These are phyloP conservation scores for Plestiodon gilberti DNA, from an alignment of 2,113 vertebrate species.

Conservation along the genomic window DNA sequence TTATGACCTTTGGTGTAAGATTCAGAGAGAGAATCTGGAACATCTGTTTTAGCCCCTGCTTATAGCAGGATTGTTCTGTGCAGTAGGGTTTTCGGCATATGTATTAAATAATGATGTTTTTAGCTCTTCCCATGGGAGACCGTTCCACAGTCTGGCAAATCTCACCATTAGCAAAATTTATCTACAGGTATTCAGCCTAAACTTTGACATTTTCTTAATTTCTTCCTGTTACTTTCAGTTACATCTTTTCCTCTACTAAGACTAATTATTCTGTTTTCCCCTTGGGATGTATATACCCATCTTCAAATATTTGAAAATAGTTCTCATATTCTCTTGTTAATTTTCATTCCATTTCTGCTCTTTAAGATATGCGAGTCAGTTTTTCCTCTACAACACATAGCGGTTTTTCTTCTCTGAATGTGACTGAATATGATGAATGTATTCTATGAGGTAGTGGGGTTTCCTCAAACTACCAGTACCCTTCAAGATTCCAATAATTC, in stretches of 20 bases:
- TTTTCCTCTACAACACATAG: background rate
- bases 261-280: background rate
- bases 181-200: conserved; percentile 20
- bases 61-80: background rate
- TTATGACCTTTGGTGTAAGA: conserved; percentile 7
- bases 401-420: background rate
- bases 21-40: background rate
- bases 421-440: background rate
- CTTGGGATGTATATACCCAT: conserved; percentile 3
- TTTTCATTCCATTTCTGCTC: background rate
- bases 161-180: background rate
- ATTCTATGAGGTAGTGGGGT: background rate
- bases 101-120: conserved; percentile 22
- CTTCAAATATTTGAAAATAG: background rate
- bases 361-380: background rate
- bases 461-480: background rate
- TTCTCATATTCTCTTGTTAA: background rate
- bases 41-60: conserved; percentile 17
- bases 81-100: background rate
- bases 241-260: background rate
- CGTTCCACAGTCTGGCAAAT: background rate
- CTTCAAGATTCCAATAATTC: conserved; percentile 6
- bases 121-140: conserved; percentile 23
- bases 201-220: background rate
- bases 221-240: background rate